A percentile compares a stretch with the other conserved stretches of the same genome.
Evolutionary conservation across 2,113 vertebrate genomes (phyloP).

Genomic region (Neoarius graeffei): DNA sequence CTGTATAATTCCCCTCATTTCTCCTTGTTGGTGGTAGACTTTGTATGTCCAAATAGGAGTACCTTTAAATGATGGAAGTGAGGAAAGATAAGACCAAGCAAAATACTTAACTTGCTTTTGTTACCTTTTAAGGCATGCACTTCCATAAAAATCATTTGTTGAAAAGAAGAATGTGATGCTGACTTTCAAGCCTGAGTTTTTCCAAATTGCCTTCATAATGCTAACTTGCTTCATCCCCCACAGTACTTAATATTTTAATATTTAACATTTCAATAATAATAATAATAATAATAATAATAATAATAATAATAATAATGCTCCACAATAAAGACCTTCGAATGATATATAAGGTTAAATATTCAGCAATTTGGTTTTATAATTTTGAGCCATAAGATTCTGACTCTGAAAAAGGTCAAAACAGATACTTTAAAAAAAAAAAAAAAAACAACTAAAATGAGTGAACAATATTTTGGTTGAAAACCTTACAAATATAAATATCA

Average conservation of each 20-base stretch:
- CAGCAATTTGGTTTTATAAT: not conserved
- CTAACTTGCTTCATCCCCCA: not conserved
- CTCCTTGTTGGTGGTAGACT: constrained; percentile 3
- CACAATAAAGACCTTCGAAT: not conserved
- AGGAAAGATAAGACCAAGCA: constrained; percentile 32
- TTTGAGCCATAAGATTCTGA: not conserved
- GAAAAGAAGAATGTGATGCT: not conserved
- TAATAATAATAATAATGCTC: not conserved
- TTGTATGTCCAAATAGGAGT: constrained; percentile 17
- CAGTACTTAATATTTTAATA: not conserved
- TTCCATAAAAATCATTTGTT: not conserved
- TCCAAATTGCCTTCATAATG: not conserved
- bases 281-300: no score
- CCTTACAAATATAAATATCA: not conserved
- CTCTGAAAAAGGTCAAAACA: not conserved
- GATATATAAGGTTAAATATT: not conserved
- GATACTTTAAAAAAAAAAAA: no score
- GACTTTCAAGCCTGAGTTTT: not conserved
- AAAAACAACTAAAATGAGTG: not conserved
- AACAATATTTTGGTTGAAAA: not conserved
- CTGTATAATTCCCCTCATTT: constrained; percentile 26
- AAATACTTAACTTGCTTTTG: constrained; percentile 20
- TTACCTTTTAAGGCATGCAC: not conserved
- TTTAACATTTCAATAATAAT: not conserved
- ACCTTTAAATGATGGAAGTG: constrained; percentile 14